These are phyloP conservation scores for Pantherophis vulpinus DNA, from an alignment of 2,797 vertebrate genomes.

Conservation along the genomic window DNA sequence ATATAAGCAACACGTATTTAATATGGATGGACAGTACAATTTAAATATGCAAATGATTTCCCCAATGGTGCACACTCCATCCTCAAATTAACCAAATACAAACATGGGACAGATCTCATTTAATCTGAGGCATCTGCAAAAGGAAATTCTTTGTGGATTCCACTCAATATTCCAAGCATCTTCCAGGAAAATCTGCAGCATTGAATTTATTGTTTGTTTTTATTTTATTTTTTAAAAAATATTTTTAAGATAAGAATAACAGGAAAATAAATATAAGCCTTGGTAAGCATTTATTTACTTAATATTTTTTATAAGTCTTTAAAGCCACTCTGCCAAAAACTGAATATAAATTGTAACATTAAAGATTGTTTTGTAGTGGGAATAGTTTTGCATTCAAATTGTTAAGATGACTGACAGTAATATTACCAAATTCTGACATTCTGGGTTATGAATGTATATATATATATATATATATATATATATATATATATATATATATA, in stretches of 20 bases:
- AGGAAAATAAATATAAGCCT: slow-evolving; percentile 39
- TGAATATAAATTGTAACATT: slow-evolving; percentile 1
- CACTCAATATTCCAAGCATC: slow-evolving; percentile 44
- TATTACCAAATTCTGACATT: not conserved
- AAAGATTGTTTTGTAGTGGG: slow-evolving; percentile 1
- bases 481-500: no score
- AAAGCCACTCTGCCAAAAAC: slow-evolving; percentile 73
- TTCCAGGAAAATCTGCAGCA: slow-evolving; percentile 55
- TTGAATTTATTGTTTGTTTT: slow-evolving; percentile 55
- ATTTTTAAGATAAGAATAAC: slow-evolving; percentile 34
- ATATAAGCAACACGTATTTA: slow-evolving; percentile 25
- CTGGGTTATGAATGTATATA: not conserved
- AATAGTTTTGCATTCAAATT: slow-evolving; percentile 1
- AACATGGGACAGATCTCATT: not conserved
- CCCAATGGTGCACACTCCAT: slow-evolving; percentile 59
- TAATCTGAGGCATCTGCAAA: not conserved
- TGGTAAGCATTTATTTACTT: slow-evolving; percentile 20
- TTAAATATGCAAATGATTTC: slow-evolving; percentile 28
- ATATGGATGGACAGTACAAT: slow-evolving; percentile 19
- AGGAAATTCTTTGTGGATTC: not conserved
- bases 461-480: no score
- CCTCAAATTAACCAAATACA: not conserved
- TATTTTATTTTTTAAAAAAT: slow-evolving; percentile 45
- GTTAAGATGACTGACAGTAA: slow-evolving; percentile 6
- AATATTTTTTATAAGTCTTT: slow-evolving; percentile 58